Base-by-base conservation (phyloP, 2,888 invertebrate genomes). In the Latheticus oryzae region DNA sequence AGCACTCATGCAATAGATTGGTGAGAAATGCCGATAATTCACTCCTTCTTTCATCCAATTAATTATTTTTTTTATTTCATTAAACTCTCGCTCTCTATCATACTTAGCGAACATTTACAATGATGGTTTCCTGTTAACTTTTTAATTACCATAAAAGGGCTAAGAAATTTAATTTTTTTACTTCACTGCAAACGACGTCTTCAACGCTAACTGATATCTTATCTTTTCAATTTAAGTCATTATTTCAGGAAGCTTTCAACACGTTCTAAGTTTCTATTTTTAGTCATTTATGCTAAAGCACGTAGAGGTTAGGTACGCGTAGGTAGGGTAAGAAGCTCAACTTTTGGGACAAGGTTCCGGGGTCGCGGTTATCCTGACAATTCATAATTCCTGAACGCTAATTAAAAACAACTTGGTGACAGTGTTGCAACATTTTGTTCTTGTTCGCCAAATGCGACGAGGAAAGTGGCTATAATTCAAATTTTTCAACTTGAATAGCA, bases 261-360 rank as follows among this genome's bases (percentile, higher is more conserved):
- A 26, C 33, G 17, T 26, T 50, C 33, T 33, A 26, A 32, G 30
- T 57, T 57, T 57, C 37, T 51, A 43, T 51, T 57, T 57, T 57
- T 57, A 28, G 21, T 13, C 35, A 57, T 51, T 57, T 51, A 57
- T 57, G 57, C 57, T 28, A 33, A 35, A 15, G 43, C 57, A 57
- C 57, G 57, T 57, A 12, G 33, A 12, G 16, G 32, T 21, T 8
- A 30, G 9, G 8, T 23, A 16, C 32, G 21, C 24, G n/a, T n/a
- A n/a, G 24, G 5, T 19, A 35, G 26, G 23, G 12, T 12, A 8
- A 40, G 33, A 23, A 42, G 24, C 19, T 33, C 17, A 8, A n/a
- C n/a, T n/a, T n/a, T n/a, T n/a, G 43, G 21, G 30, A 43, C 28
- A 37, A 11, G 35, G 11, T 43, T 43, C 19, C 43, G 24, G 19